Conservation (phyloP, 2,113 vertebrate genomes). For the Piprites chloris region DNA sequence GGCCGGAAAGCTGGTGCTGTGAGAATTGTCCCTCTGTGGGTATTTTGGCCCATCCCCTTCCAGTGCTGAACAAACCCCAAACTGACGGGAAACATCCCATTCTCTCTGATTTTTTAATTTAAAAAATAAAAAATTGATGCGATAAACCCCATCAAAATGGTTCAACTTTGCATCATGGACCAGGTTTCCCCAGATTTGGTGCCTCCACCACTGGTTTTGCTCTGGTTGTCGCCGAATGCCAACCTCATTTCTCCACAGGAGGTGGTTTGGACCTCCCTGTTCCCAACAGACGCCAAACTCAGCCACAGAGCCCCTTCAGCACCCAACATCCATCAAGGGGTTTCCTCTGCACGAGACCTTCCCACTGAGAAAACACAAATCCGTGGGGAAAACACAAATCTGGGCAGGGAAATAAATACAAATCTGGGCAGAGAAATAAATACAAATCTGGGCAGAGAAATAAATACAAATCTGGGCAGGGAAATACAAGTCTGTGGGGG, state of each 20-base stretch:
- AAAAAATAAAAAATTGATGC: background rate
- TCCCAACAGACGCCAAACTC: background rate
- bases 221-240: background rate
- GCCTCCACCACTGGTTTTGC: background rate
- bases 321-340: fast-evolving
- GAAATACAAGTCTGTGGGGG: background rate
- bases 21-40: background rate
- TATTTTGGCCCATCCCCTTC: background rate
- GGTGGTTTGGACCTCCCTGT: background rate
- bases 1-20: background rate
- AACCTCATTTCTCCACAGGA: fast-evolving
- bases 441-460: background rate
- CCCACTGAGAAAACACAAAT: background rate
- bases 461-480: background rate
- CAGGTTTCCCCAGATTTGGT: fast-evolving
- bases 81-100: background rate
- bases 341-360: background rate
- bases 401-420: background rate
- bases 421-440: background rate
- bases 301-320: background rate
- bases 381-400: background rate
- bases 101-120: background rate
- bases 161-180: fast-evolving
- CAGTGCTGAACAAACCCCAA: background rate
- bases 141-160: background rate